Evolutionary conservation across 2,797 vertebrate species (phyloP).

Genomic region (Mycteria americana): DNA sequence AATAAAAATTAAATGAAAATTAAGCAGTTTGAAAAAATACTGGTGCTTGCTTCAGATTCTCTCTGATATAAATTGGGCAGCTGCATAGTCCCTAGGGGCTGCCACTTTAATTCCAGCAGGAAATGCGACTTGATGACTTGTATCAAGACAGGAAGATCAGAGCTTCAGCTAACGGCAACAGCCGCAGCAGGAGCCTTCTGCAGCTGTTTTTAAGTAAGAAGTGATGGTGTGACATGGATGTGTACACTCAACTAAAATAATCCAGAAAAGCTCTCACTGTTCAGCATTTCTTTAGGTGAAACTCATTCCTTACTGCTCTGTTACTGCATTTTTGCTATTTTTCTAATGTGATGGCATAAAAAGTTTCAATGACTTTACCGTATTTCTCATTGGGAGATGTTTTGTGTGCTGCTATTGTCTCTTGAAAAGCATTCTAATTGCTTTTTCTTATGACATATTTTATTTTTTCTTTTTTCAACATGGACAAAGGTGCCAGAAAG

Average conservation of each 20-base stretch:
- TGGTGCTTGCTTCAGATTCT: background rate
- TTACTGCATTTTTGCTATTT: background rate
- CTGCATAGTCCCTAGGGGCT: constrained; percentile 58
- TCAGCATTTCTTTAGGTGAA: constrained; percentile 21
- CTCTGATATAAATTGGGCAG: constrained; percentile 57
- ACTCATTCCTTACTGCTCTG: background rate
- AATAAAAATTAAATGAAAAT: background rate
- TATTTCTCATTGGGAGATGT: background rate
- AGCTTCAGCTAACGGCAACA: constrained; percentile 61
- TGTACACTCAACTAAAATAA: constrained; percentile 50
- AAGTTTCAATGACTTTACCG: background rate
- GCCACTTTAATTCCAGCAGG: constrained; percentile 67
- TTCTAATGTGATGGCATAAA: background rate
- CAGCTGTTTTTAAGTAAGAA: constrained; percentile 69
- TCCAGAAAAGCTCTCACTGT: constrained; percentile 17
- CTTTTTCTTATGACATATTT: background rate
- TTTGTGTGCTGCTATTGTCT: background rate
- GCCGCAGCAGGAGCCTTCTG: constrained; percentile 63
- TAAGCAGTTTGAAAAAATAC: background rate
- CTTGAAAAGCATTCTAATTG: background rate
- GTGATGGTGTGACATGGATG: constrained; percentile 58
- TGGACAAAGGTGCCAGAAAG: background rate
- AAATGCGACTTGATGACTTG: constrained; percentile 68
- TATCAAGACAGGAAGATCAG: constrained; percentile 72
- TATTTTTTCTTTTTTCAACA: background rate